These are phyloP conservation scores for Caenorhabditis sp. DNA, from an alignment of 2,888 invertebrate species.

Conservation along the genomic window DNA sequence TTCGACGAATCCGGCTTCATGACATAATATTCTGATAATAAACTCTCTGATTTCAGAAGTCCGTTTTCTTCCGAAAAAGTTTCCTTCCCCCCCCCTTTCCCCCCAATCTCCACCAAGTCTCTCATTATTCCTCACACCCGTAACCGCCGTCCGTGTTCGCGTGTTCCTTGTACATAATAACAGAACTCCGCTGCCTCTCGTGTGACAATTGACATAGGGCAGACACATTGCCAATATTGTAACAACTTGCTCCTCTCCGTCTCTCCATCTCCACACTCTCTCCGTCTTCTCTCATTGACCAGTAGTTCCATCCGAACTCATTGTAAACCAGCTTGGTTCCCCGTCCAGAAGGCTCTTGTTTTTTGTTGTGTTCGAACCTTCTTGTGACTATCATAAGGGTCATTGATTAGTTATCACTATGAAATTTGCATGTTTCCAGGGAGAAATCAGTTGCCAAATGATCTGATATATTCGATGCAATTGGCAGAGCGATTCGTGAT, in stretches of 20 bases:
- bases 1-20: no score
- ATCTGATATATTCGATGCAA: conserved; percentile 39
- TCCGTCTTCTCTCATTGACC: conserved; percentile 22
- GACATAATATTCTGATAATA: no score
- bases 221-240: conserved; percentile 52
- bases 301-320: conserved; percentile 28
- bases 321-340: conserved; percentile 36
- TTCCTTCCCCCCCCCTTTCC: no score
- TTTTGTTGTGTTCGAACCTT: conserved; percentile 27
- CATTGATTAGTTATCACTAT: no score
- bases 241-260: conserved; percentile 28
- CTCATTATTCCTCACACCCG: no score
- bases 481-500: conserved; percentile 11
- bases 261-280: conserved; percentile 24
- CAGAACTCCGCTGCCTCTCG: conserved; percentile 16
- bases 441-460: conserved; percentile 18
- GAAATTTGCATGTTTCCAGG: no score
- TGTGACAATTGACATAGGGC: conserved; percentile 54
- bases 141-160: no score
- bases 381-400: background rate
- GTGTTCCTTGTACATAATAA: conserved; percentile 36
- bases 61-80: no score
- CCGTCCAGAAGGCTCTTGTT: conserved; percentile 32
- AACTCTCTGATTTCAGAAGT: no score
- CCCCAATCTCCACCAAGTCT: no score